Conservation (phyloP, 1,140 invertebrate genomes). For the Mercenaria mercenaria region DNA sequence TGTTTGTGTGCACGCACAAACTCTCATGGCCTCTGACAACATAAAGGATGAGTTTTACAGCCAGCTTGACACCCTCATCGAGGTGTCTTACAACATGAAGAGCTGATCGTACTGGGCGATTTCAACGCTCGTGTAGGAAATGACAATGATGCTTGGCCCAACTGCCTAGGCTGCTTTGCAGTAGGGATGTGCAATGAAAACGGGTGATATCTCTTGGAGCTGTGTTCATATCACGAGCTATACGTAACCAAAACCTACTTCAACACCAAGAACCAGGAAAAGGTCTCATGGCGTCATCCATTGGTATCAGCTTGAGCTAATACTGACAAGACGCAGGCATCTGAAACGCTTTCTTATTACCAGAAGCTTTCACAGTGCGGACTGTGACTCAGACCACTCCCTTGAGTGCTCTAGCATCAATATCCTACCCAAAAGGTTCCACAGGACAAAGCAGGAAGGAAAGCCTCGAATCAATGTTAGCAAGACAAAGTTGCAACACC, state of each 20-base stretch:
- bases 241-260: conserved; percentile 60
- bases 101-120: no score
- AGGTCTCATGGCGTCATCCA: conserved; percentile 66
- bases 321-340: conserved; percentile 25
- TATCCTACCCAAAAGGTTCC: conserved; percentile 54
- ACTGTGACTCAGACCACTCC: conserved; percentile 68
- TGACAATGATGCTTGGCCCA: conserved; percentile 42
- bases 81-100: conserved; percentile 38
- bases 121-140: no score
- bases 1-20: no score
- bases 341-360: conserved; percentile 45
- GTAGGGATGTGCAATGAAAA: conserved; percentile 69
- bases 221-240: conserved; percentile 64
- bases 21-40: no score
- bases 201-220: conserved; percentile 61
- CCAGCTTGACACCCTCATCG: conserved; percentile 13
- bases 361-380: conserved; percentile 62
- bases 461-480: neutral
- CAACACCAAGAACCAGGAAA: conserved; percentile 64
- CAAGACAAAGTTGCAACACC: no score
- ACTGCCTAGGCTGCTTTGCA: conserved; percentile 51
- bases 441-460: neutral
- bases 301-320: conserved; percentile 69
- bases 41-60: no score
- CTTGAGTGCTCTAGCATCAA: conserved; percentile 51